A percentile compares a stretch with the other conserved stretches of the same genome.
Conservation (phyloP, 2,113 vertebrate species). For the Bothrops jararaca region DNA sequence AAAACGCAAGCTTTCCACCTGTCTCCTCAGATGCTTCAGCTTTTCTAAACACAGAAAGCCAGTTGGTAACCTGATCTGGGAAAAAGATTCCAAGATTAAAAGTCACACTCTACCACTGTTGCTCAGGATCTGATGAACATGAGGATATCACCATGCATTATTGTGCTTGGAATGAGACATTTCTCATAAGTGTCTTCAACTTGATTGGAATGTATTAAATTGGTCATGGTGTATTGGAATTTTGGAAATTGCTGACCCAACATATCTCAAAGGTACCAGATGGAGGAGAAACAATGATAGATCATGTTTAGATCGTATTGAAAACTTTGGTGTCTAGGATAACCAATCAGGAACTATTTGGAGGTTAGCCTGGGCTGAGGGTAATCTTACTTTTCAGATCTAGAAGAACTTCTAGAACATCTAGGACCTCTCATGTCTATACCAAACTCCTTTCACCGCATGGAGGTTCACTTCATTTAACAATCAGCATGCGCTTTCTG, state of each 20-base stretch:
- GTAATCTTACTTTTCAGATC: no score
- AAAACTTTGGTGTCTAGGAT: no score
- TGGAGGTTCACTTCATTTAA: no score
- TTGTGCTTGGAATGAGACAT: not conserved
- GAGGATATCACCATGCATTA: not conserved
- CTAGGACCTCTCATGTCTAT: no score
- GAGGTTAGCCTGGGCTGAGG: no score
- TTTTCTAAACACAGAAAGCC: not conserved
- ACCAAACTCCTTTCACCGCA: no score
- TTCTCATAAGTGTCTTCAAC: not conserved
- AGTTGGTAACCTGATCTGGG: not conserved
- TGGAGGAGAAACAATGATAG: not conserved
- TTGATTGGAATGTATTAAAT: not conserved
- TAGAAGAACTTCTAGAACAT: no score
- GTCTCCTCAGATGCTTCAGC: not conserved
- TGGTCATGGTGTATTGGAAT: not conserved
- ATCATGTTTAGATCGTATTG: no score
- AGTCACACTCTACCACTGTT: not conserved
- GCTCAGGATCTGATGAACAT: not conserved
- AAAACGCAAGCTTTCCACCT: no score
- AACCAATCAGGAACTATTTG: no score
- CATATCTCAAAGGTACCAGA: not conserved
- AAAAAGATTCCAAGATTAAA: not conserved
- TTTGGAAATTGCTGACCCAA: not conserved
- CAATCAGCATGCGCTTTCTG: no score